Percentiles rank a stretch among this genome's conserved stretches.
Conservation (phyloP, 2,797 vertebrate species). For the Brachymystax lenok region DNA sequence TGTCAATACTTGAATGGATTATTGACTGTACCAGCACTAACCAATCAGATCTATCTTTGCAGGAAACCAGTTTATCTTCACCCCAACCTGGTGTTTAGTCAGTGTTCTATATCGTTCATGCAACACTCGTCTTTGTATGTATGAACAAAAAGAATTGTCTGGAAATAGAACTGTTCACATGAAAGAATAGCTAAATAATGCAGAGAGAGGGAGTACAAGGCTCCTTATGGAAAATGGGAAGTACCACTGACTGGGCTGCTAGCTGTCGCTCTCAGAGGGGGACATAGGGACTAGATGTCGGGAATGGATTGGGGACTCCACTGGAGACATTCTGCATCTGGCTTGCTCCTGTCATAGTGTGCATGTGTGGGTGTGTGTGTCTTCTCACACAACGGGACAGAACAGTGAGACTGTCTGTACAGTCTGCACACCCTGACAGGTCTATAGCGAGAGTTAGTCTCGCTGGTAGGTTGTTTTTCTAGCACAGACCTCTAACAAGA, state of each 20-base stretch:
- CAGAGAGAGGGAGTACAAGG: conserved; percentile 69
- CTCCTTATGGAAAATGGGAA: conserved; percentile 69
- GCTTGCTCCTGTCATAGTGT: too few species aligned
- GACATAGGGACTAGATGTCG: conserved; percentile 9
- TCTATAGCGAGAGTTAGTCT: conserved; percentile 62
- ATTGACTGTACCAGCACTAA: too few species aligned
- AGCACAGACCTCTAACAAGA: conserved; percentile 62
- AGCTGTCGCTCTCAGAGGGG: background rate
- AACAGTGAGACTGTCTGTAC: background rate
- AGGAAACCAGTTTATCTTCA: too few species aligned
- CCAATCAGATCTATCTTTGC: too few species aligned
- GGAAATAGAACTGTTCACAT: conserved; percentile 71
- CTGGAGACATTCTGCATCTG: conserved; percentile 54
- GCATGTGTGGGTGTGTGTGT: conserved; percentile 24
- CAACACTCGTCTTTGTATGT: background rate
- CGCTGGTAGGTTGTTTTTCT: conserved; percentile 63
- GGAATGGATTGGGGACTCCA: conserved; percentile 75
- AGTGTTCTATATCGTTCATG: conserved; percentile 37
- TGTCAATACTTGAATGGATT: background rate
- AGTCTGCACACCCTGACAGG: conserved; percentile 44
- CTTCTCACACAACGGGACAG: conserved; percentile 30
- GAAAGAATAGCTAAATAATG: conserved; percentile 72
- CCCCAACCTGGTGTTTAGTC: too few species aligned
- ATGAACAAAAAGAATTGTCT: conserved; percentile 47
- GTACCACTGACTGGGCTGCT: conserved; percentile 48